A percentile compares a stretch with the other conserved stretches of the same genome.
Evolutionary conservation across 2,888 invertebrate genomes (phyloP).

Genomic region (Hipparchia semele): DNA sequence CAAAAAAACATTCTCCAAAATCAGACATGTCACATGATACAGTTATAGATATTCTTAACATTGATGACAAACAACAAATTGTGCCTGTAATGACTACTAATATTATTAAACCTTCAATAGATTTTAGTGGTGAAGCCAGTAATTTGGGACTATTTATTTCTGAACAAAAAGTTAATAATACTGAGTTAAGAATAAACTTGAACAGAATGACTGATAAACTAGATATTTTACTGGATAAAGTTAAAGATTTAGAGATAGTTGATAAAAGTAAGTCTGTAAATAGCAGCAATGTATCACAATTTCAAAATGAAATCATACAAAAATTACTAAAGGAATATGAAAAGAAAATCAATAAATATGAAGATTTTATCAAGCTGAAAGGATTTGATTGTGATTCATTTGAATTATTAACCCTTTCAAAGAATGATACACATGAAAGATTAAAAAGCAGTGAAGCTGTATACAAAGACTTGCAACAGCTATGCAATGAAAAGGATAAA

Average conservation of each 20-base stretch:
- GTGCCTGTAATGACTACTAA: slow-evolving; percentile 49
- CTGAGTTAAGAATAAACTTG: slow-evolving; percentile 71
- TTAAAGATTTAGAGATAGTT: slow-evolving; percentile 50
- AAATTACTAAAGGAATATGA: slow-evolving; percentile 72
- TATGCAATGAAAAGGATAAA: slow-evolving; percentile 49
- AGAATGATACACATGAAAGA: slow-evolving; percentile 34
- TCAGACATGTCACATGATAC: slow-evolving; percentile 24
- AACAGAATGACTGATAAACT: slow-evolving; percentile 68
- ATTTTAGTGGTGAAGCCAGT: slow-evolving; percentile 44
- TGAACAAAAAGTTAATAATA: slow-evolving; percentile 71
- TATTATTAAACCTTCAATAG: slow-evolving; percentile 47
- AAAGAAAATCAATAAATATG: slow-evolving; percentile 68
- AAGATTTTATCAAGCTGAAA: slow-evolving; percentile 58
- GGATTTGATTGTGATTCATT: slow-evolving; percentile 43
- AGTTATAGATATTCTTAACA: slow-evolving; percentile 42
- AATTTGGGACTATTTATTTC: slow-evolving; percentile 60
- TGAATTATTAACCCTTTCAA: slow-evolving; percentile 21
- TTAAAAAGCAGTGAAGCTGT: slow-evolving; percentile 41
- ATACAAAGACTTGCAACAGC: slow-evolving; percentile 42
- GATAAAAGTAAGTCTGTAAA: slow-evolving; percentile 39
- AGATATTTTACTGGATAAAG: slow-evolving; percentile 59
- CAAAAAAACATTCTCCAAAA: slow-evolving; percentile 39
- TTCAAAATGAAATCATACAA: slow-evolving; percentile 60
- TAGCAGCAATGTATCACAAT: slow-evolving; percentile 35
- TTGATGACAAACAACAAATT: slow-evolving; percentile 53